These are phyloP conservation scores for Paratilapia polleni DNA, from an alignment of 2,113 vertebrate genomes.

Conservation along the genomic window DNA sequence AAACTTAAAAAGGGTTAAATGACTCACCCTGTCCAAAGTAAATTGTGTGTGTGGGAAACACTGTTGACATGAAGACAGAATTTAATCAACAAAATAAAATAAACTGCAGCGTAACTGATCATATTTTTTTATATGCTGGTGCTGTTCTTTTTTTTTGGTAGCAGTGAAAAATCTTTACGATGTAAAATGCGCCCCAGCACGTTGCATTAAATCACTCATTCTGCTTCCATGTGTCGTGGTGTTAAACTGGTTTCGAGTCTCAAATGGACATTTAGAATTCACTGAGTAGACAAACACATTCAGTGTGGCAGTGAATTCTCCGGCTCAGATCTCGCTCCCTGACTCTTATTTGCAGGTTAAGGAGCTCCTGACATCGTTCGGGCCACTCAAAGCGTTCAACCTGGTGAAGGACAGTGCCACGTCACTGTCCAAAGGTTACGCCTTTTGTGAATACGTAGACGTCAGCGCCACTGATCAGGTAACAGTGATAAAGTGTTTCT, in stretches of 20 bases:
- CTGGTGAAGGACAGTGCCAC: slow-evolving; percentile 85
- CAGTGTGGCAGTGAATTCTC: neutral
- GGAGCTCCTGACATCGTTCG: slow-evolving; percentile 83
- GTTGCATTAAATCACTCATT: neutral
- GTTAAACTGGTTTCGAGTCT: slow-evolving; percentile 30
- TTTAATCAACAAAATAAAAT: neutral
- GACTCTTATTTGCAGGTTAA: slow-evolving; percentile 77
- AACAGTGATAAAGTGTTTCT: neutral
- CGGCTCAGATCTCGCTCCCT: slow-evolving; percentile 25
- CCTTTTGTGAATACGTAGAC: slow-evolving; percentile 84
- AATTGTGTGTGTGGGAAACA: slow-evolving; percentile 13
- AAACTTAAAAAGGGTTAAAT: too few species aligned
- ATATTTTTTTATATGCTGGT: neutral
- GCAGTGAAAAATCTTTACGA: neutral
- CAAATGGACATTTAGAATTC: slow-evolving; percentile 46
- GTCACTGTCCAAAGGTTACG: slow-evolving; percentile 84
- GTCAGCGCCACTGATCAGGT: slow-evolving; percentile 83
- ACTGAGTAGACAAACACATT: neutral
- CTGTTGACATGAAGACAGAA: neutral
- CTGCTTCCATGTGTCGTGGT: neutral
- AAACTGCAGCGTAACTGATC: neutral
- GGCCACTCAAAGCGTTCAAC: slow-evolving; percentile 84
- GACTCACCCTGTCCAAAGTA: neutral
- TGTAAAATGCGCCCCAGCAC: neutral
- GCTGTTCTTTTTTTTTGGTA: neutral